Base-by-base conservation (phyloP, 2,888 invertebrate genomes). In the Esperia sulphurella region DNA sequence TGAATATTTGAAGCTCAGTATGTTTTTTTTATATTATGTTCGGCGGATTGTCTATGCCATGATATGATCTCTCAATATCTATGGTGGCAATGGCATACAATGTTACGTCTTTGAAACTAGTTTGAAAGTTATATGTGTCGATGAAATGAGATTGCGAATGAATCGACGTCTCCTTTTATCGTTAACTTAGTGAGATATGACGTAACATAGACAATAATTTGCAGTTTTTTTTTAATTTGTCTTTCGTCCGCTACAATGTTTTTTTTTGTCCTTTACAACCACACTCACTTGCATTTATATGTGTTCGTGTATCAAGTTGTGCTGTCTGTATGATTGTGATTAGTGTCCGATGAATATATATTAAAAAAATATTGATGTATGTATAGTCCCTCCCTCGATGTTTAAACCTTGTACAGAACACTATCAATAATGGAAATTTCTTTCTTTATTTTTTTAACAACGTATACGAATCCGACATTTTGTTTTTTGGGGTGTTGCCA, bases 211-310 rank as follows among this genome's bases (percentile, higher is more conserved):
- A 21, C 21, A 21, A 21, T 45, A 35, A 40, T 45, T 49, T 48
- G 43, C 41, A 21, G 43, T 41, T 44, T 41, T 53, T 21, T 46
- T 58, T 44, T 58, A 51, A 10, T 14, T 41, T 41, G 14, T 65
- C 62, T 14, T 64, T 62, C 62, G 70, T 71, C 81, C 82, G 84
- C 85, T 80, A 83, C 81, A 86, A 75, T 79, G 74, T 71, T 48
- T 51, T 54, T 41, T 38, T 48, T 53, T 61, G 57, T 58, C 62
- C 65, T 62, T 60, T 63, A 78, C 75, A 86, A 86, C 88, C 88
- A 89, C 88, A 88, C 88, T 88, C 88, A 88, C 86, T 76, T 88
- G 88, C 88, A 89, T 88, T 79, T 80, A 82, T 81, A 68, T 84
- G 71, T 72, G 61, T 57, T 47, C 59, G 47, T 49, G 41, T 55